A percentile compares a stretch with the other conserved stretches of the same genome.
phyloP scores from a whole-genome alignment of 1,140 invertebrate genomes.

The Drosophila santomea region DNA sequence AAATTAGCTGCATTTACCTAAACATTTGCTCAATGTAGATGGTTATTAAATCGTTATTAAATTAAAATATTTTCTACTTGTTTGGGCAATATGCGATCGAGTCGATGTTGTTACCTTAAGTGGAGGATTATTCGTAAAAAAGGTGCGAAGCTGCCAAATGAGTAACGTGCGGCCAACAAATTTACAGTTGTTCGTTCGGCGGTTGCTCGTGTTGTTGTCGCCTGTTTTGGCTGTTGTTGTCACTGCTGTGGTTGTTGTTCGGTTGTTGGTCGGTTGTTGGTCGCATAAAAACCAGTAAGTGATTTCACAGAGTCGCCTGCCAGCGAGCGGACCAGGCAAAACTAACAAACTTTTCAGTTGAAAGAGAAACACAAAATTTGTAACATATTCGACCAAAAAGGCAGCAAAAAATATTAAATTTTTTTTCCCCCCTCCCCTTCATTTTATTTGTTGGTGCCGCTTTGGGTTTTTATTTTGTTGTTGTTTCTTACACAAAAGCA shows the following conservation, averaged over 20 bases:
- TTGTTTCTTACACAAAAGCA: conserved; percentile 38
- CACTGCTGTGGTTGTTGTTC: background rate
- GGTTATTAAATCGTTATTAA: conserved; percentile 19
- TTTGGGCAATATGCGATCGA: conserved; percentile 33
- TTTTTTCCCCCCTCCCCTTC: conserved; percentile 30
- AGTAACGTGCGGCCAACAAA: conserved; percentile 76
- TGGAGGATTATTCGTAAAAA: conserved; percentile 53
- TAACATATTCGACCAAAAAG: conserved; percentile 74
- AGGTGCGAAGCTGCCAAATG: conserved; percentile 77
- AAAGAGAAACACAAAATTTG: conserved; percentile 66
- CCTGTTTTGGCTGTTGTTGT: conserved; percentile 11
- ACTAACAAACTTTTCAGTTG: conserved; percentile 66
- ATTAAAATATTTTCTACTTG: conserved; percentile 38
- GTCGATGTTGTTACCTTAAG: conserved; percentile 55
- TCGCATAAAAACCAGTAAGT: conserved; percentile 78
- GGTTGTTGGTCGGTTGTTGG: conserved; percentile 20
- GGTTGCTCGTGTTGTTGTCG: conserved; percentile 23
- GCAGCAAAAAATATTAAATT: conserved; percentile 72
- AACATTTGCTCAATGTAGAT: background rate
- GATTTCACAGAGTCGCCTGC: conserved; percentile 71
- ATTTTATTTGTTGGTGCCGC: conserved; percentile 14
- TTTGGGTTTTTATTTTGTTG: conserved; percentile 35
- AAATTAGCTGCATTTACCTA: background rate
- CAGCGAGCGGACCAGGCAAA: conserved; percentile 47
- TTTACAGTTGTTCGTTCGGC: conserved; percentile 66